A percentile compares a stretch with the other conserved stretches of the same genome.
Conservation (phyloP, 2,888 invertebrate genomes). For the Tipula unca region DNA sequence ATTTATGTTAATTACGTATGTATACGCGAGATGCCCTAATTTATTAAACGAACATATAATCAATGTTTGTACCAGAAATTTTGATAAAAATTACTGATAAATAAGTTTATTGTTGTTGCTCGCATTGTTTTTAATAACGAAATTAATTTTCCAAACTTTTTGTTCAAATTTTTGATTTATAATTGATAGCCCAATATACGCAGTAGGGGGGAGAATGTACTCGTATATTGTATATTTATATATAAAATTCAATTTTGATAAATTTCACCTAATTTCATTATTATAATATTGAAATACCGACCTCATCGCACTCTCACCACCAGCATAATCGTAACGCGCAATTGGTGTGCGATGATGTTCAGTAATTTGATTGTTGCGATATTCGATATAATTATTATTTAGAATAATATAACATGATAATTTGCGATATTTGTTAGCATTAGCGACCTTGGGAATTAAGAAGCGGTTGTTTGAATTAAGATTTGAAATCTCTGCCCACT, state of each 20-base stretch:
- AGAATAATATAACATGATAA: too few relatives aligned
- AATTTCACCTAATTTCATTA: not conserved
- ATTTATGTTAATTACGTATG: not conserved
- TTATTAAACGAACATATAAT: not conserved
- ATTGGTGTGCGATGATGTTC: not conserved
- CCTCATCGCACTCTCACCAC: not conserved
- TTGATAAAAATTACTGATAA: not conserved
- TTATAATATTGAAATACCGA: not conserved
- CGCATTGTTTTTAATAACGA: not conserved
- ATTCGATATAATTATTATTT: not conserved
- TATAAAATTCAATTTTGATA: not conserved
- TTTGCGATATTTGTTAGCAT: too few relatives aligned
- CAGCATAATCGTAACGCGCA: not conserved
- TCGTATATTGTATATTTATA: too few relatives aligned
- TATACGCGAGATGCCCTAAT: not conserved
- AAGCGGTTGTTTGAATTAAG: too few relatives aligned
- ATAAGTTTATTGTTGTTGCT: not conserved
- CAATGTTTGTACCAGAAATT: not conserved
- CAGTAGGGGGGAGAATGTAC: not conserved
- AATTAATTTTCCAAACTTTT: not conserved
- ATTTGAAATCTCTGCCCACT: too few relatives aligned
- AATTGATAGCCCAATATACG: not conserved
- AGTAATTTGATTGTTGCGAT: not conserved
- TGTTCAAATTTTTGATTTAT: not conserved
- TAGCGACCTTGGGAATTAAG: too few relatives aligned